Evolutionary conservation across 2,888 invertebrate genomes (phyloP).

Genomic region (Marasmarcha lunaedactyla): DNA sequence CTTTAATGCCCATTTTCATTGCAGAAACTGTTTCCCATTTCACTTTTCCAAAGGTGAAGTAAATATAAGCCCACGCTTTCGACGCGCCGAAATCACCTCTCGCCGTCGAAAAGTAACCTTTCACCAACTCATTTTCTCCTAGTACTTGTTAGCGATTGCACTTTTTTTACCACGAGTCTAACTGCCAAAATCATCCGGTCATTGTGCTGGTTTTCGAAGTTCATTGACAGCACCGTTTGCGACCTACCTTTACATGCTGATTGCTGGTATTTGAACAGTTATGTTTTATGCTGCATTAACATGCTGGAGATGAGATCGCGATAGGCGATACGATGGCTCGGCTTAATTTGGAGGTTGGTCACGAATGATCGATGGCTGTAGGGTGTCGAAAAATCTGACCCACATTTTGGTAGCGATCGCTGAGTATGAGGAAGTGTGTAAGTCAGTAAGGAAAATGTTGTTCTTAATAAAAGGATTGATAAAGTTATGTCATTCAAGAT

Average conservation of each 20-base stretch:
- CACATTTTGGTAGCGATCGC: too few species aligned
- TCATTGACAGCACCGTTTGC: slow-evolving; percentile 59
- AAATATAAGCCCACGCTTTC: neutral
- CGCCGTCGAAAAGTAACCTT: slow-evolving; percentile 35
- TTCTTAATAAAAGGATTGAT: too few species aligned
- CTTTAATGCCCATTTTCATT: too few species aligned
- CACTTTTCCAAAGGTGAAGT: too few species aligned
- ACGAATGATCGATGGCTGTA: slow-evolving; percentile 17
- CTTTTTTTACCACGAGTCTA: slow-evolving; percentile 47
- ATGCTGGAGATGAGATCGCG: slow-evolving; percentile 36
- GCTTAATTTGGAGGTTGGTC: slow-evolving; percentile 25
- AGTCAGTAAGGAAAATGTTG: too few species aligned
- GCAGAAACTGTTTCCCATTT: too few species aligned
- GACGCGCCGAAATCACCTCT: neutral
- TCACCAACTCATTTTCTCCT: slow-evolving; percentile 54
- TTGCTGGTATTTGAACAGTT: slow-evolving; percentile 56
- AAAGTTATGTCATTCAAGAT: too few species aligned
- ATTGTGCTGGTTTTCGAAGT: slow-evolving; percentile 43
- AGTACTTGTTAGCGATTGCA: slow-evolving; percentile 34
- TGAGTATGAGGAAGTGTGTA: too few species aligned
- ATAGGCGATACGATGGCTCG: slow-evolving; percentile 33
- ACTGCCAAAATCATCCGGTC: slow-evolving; percentile 43
- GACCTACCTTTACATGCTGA: slow-evolving; percentile 60
- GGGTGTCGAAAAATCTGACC: neutral
- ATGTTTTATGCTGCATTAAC: slow-evolving; percentile 51